A percentile compares a stretch with the other conserved stretches of the same genome.
Evolutionary conservation across 2,888 invertebrate genomes (phyloP).

Genomic region (Caenorhabditis sp.): DNA sequence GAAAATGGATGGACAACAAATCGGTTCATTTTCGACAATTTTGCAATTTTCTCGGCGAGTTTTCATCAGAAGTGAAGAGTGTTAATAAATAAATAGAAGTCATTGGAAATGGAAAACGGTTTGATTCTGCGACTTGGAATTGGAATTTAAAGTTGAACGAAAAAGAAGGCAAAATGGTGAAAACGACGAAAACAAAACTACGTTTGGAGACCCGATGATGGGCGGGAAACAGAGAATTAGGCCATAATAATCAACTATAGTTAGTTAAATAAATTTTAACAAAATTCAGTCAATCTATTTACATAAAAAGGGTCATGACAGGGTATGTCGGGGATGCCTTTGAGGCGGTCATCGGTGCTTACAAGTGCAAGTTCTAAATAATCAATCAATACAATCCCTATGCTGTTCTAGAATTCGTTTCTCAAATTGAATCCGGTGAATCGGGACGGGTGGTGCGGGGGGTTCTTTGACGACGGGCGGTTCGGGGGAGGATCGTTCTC

Average conservation of each 20-base stretch:
- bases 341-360: neutral
- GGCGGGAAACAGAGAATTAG: neutral
- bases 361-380: neutral
- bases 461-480: neutral
- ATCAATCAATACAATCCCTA: conserved; percentile 56
- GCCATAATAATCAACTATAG: too few relatives aligned
- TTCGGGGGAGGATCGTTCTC: neutral
- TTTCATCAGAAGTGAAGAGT: too few relatives aligned
- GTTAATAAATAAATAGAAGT: too few relatives aligned
- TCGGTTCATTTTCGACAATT: too few relatives aligned
- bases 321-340: neutral
- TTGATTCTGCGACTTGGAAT: too few relatives aligned
- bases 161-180: too few relatives aligned
- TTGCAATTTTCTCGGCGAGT: too few relatives aligned
- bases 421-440: conserved; percentile 49
- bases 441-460: neutral
- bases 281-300: neutral
- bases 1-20: too few relatives aligned
- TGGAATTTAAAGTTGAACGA: too few relatives aligned
- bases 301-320: neutral
- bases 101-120: too few relatives aligned
- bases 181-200: too few relatives aligned
- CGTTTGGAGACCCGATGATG: neutral
- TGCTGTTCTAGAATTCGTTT: conserved; percentile 54
- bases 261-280: neutral